Evolutionary conservation across 2,113 vertebrate species (phyloP).

Genomic region (Phaetusa simplex): DNA sequence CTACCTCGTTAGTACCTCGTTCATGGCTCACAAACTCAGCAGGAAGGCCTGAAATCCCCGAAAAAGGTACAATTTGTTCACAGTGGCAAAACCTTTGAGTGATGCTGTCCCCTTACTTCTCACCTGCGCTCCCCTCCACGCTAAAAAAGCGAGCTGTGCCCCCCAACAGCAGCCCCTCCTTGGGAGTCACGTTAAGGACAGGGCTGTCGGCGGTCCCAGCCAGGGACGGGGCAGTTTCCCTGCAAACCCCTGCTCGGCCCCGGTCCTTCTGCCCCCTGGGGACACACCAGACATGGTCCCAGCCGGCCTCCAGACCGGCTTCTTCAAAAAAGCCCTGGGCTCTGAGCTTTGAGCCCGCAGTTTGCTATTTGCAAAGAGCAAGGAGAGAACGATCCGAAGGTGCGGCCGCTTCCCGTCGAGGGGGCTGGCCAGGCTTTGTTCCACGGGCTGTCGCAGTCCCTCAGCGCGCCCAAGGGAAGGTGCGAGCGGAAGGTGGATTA

Average conservation of each 20-base stretch:
- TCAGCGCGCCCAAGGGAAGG: rapidly evolving
- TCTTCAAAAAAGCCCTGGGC: background rate
- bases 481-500: background rate
- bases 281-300: background rate
- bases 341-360: background rate
- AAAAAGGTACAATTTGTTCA: rapidly evolving
- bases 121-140: rapidly evolving
- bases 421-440: background rate
- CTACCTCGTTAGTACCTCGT: background rate
- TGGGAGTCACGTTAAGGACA: background rate
- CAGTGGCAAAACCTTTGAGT: constrained; percentile 5
- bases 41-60: background rate
- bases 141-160: background rate
- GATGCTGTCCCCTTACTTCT: background rate
- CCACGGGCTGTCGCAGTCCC: background rate
- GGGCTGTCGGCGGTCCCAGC: background rate
- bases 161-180: background rate
- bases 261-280: rapidly evolving
- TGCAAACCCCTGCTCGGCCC: background rate
- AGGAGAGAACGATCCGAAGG: background rate
- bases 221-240: background rate
- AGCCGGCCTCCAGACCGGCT: background rate
- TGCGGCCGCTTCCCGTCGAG: rapidly evolving
- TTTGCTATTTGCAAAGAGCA: background rate
- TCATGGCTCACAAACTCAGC: constrained; percentile 37